A percentile compares a stretch with the other conserved stretches of the same genome.
These are phyloP conservation scores for Chloromyia formosa DNA, from an alignment of 2,888 invertebrate species.

Conservation along the genomic window DNA sequence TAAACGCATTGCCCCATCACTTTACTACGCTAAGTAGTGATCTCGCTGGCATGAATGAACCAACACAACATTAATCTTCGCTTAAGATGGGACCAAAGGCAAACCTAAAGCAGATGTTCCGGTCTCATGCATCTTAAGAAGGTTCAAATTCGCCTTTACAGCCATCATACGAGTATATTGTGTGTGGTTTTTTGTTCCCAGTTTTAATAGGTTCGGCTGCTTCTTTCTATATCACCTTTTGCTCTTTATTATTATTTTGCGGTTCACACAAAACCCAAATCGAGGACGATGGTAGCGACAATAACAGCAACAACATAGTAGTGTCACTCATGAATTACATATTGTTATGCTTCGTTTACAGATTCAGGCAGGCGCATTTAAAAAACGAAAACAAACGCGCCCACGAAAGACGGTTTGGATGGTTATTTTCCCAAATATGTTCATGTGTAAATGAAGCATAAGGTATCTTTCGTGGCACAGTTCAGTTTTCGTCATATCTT, in stretches of 20 bases:
- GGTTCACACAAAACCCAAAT: neutral
- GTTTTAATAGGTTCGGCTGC: neutral
- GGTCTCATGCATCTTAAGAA: neutral
- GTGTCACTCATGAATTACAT: neutral
- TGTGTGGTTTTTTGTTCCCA: neutral
- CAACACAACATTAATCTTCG: neutral
- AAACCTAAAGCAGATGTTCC: neutral
- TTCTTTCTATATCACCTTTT: neutral
- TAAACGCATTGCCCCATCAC: neutral
- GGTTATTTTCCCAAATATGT: no score
- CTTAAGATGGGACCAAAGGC: neutral
- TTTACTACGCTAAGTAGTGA: constrained; percentile 8
- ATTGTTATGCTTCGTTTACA: neutral
- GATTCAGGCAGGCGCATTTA: no score
- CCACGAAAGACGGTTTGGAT: no score
- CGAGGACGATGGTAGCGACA: neutral
- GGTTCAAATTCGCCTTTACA: neutral
- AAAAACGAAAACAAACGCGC: no score
- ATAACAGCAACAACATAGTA: neutral
- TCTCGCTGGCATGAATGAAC: constrained; percentile 13
- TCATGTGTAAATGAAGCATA: no score
- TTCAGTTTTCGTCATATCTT: neutral
- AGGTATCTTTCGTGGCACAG: no score
- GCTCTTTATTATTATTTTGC: neutral
- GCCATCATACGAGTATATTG: no score